Base-by-base conservation (phyloP, 37 sponge, comb jelly and placozoan genomes). In the Axinella damicornis region DNA sequence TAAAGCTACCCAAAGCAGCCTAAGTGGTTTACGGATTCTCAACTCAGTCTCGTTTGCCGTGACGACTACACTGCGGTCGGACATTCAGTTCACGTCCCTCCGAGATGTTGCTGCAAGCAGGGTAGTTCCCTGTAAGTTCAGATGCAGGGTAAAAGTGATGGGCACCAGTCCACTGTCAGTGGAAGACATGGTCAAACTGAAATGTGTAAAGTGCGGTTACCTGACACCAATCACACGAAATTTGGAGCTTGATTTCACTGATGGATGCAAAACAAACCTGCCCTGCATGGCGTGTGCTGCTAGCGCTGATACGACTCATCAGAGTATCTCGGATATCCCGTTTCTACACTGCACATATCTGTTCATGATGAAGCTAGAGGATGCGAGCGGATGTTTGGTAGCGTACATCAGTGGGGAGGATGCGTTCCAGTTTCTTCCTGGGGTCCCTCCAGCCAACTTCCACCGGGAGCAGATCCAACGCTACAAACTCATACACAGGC, bases 281-380 rank as follows among this genome's bases (percentile, higher is more conserved):
- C 46, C 46, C 46, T 46, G 46, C 46, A 46, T 4, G 9, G 4
- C 9, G 46, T 46, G 46, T 46, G 46, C 46, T n/a, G n/a, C n/a
- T n/a, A n/a, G n/a, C 46, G 4, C 46, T 46, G 46, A 46, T 9
- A 46, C 9, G 6, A 46, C 46, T 46, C 46, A 9, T n/a, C n/a
- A n/a, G n/a, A n/a, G n/a, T n/a, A n/a, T n/a, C n/a, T n/a, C n/a
- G n/a, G n/a, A 46, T 9, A 46, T 46, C 46, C 68, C 68, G 5
- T 33, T 31, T 5, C 33, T 67, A 28, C 68, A 28, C 52, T 74
- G 58, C 19, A 32, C 24, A 21, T 88, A 81, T 65, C 54, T 73
- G 28, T 76, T 88, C 69, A 73, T 60, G 25, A 37, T 88, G 69
- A 20, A 24, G 12, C 35, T 88, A 36, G 56, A 30, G 33, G 88